Evolutionary conservation across 2,113 vertebrate species (phyloP).

Genomic region (Lichenostomus cassidix): DNA sequence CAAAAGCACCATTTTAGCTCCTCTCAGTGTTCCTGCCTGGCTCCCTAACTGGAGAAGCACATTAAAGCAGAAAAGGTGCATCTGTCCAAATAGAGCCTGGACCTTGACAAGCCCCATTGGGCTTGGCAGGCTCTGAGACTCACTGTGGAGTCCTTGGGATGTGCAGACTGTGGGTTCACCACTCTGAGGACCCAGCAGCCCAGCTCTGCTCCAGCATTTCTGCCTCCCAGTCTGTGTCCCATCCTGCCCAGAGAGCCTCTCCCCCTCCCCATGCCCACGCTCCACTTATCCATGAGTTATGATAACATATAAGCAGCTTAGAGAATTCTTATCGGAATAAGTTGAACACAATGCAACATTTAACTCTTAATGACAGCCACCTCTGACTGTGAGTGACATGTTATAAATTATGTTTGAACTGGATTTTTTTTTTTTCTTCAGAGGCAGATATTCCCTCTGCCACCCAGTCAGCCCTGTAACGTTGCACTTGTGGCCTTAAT

Average conservation of each 20-base stretch:
- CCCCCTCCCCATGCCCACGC: not conserved
- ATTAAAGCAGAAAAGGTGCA: not conserved
- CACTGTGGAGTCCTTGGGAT: not conserved
- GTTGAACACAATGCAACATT: conserved; percentile 53
- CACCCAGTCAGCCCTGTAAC: conserved; percentile 69
- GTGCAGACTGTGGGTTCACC: not conserved
- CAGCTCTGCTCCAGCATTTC: not conserved
- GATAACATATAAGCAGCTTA: conserved; percentile 67
- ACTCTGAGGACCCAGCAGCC: not conserved
- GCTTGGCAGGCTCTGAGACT: not conserved
- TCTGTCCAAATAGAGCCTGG: not conserved
- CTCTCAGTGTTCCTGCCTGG: fast-evolving
- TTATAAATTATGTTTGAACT: conserved; percentile 71
- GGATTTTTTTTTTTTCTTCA: conserved; percentile 38
- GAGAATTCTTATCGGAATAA: conserved; percentile 62
- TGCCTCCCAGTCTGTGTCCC: not conserved
- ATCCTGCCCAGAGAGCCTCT: not conserved
- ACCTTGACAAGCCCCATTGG: not conserved
- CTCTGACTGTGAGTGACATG: conserved; percentile 66
- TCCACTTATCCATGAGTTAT: conserved; percentile 34
- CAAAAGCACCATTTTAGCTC: not conserved
- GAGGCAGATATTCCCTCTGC: conserved; percentile 49
- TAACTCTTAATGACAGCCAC: conserved; percentile 68
- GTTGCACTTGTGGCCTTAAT: conserved; percentile 76
- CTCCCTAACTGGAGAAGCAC: not conserved